These are phyloP conservation scores for Hestina assimilis DNA, from an alignment of 1,140 invertebrate genomes.

Conservation along the genomic window DNA sequence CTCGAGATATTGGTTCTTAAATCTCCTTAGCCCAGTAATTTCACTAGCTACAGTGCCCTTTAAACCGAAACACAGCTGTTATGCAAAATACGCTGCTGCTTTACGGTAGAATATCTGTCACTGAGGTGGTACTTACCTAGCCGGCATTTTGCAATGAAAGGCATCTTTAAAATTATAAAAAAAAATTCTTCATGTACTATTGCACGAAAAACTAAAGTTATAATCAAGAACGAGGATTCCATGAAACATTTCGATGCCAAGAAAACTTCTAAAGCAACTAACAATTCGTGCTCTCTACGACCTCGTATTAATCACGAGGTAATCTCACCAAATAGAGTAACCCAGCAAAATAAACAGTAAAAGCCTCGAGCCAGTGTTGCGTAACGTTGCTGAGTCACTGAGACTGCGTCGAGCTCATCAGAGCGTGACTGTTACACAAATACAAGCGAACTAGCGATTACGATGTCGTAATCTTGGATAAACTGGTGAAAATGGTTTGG, in stretches of 20 bases:
- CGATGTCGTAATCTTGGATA: slow-evolving; percentile 44
- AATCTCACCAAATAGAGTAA: slow-evolving; percentile 57
- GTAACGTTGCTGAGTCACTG: slow-evolving; percentile 58
- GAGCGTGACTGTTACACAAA: slow-evolving; percentile 55
- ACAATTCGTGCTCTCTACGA: slow-evolving; percentile 33
- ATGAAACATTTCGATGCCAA: background rate
- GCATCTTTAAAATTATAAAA: background rate
- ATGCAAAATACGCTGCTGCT: too few species aligned
- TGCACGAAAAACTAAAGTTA: background rate
- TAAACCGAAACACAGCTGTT: too few species aligned
- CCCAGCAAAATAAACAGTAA: slow-evolving; percentile 55
- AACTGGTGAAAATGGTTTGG: slow-evolving; percentile 47
- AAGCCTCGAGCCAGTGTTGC: slow-evolving; percentile 47
- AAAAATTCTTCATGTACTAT: background rate
- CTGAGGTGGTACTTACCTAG: too few species aligned
- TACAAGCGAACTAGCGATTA: slow-evolving; percentile 43
- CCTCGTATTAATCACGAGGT: slow-evolving; percentile 50
- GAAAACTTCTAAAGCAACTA: background rate
- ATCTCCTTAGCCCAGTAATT: too few species aligned
- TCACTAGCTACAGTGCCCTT: too few species aligned
- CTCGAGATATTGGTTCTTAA: too few species aligned
- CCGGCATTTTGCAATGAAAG: too few species aligned
- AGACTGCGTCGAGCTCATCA: slow-evolving; percentile 33
- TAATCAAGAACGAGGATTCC: background rate
- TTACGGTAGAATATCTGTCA: too few species aligned